phyloP scores from a whole-genome alignment of 2,113 vertebrate genomes.

The Sminthopsis crassicaudata region DNA sequence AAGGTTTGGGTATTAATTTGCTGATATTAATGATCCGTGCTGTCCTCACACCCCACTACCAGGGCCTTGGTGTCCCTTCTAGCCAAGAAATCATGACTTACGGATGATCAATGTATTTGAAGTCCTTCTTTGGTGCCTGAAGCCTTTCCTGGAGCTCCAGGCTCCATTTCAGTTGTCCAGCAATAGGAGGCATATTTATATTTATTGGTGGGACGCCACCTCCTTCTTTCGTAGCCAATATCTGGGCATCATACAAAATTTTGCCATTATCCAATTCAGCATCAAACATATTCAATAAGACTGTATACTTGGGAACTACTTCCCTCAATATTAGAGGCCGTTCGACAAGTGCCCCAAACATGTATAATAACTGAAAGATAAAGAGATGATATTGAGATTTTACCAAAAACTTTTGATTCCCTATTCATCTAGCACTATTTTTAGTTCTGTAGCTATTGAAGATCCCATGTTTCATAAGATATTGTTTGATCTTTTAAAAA shows the following conservation, averaged over 20 bases:
- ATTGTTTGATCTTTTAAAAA: fast-evolving
- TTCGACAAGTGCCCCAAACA: slow-evolving; percentile 86
- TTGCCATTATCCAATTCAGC: slow-evolving; percentile 83
- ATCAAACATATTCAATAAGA: slow-evolving; percentile 82
- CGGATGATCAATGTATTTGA: slow-evolving; percentile 81
- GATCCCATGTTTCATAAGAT: fast-evolving
- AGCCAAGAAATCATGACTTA: slow-evolving; percentile 67
- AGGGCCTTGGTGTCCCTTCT: background rate
- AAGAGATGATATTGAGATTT: fast-evolving
- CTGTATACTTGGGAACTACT: slow-evolving; percentile 75
- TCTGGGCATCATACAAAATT: slow-evolving; percentile 80
- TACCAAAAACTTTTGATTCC: fast-evolving
- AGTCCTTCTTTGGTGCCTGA: slow-evolving; percentile 70
- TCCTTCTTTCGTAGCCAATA: fast-evolving
- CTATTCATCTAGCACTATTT: fast-evolving
- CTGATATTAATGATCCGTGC: background rate
- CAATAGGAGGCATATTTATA: slow-evolving; percentile 84
- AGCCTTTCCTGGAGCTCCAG: slow-evolving; percentile 86
- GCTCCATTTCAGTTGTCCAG: slow-evolving; percentile 85
- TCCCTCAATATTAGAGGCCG: slow-evolving; percentile 81
- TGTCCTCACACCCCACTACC: background rate
- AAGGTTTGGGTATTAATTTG: background rate
- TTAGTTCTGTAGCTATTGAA: fast-evolving
- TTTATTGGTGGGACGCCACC: slow-evolving; percentile 49
- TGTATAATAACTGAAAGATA: slow-evolving; percentile 83